Conservation (phyloP, 1,140 invertebrate species). For the silkworm (Bombyx mori) region ASM3026992v2 NC_085115.1:8598501-8599000, state of each 20-base stretch:
- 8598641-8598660: constrained; percentile 17
- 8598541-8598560: constrained; percentile 63
- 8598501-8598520: constrained; percentile 62
- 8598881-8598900: constrained; percentile 81
- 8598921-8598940: constrained; percentile 73
- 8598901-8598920: constrained; percentile 75
- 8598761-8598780: constrained; percentile 82
- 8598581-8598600: constrained; percentile 20
- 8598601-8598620: constrained; percentile 25
- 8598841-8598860: constrained; percentile 42
- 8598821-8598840: constrained; percentile 44
- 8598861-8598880: constrained; percentile 67
- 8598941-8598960: constrained; percentile 72
- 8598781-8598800: constrained; percentile 85
- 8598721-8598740: constrained; percentile 82
- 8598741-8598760: constrained; percentile 84
- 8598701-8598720: constrained; percentile 75
- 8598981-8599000: constrained; percentile 67
- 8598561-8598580: constrained; percentile 30
- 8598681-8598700: constrained; percentile 45
- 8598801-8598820: constrained; percentile 36
- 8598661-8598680: constrained; percentile 23
- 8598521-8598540: constrained; percentile 28
- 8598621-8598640: constrained; percentile 24
- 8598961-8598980: constrained; percentile 39